Conservation (phyloP, 2,888 invertebrate genomes). For the Temnothorax unifasciatus region DNA sequence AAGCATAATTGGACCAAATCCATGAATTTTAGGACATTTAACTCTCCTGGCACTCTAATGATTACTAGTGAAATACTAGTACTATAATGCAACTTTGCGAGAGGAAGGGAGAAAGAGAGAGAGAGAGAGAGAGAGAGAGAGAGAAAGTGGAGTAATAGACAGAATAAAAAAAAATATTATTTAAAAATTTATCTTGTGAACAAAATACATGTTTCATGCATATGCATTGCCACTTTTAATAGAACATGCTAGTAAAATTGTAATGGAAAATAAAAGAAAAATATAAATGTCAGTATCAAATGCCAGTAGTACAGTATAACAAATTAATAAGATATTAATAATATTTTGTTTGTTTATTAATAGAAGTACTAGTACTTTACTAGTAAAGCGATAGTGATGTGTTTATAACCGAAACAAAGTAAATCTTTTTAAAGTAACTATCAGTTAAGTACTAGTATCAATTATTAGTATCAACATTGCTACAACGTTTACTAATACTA, state of each 20-base stretch:
- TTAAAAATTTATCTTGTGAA: neutral
- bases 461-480: neutral
- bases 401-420: neutral
- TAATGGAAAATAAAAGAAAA: neutral
- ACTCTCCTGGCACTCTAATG: neutral
- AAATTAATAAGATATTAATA: neutral
- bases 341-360: neutral
- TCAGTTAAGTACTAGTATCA: neutral
- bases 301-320: neutral
- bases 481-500: neutral
- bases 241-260: neutral
- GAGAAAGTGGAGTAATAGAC: neutral
- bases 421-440: neutral
- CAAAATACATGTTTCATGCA: neutral
- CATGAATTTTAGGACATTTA: neutral
- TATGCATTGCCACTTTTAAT: neutral
- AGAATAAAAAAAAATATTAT: neutral
- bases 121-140: no score
- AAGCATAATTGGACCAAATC: slow-evolving; percentile 42
- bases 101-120: neutral
- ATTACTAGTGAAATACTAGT: slow-evolving; percentile 30
- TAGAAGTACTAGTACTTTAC: slow-evolving; percentile 4
- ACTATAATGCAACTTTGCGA: neutral
- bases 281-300: neutral
- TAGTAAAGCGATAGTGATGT: neutral